These are phyloP conservation scores for Caenorhabditis angaria DNA, from an alignment of 2,888 invertebrate genomes.

Conservation along the genomic window DNA sequence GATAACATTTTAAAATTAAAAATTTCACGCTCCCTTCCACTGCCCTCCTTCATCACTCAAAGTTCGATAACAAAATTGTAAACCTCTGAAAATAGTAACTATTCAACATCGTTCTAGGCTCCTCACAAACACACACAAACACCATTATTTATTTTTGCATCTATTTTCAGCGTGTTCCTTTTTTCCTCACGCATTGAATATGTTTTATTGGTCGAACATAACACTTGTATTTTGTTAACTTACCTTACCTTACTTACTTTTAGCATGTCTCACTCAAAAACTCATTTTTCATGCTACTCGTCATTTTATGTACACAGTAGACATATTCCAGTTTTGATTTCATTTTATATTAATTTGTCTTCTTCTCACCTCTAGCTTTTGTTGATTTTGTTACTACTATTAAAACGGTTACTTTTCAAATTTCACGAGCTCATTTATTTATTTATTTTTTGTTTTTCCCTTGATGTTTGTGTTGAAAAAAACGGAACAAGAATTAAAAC, in stretches of 20 bases:
- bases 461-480: slow-evolving; percentile 8
- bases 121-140: background rate
- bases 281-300: background rate
- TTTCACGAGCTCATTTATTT: slow-evolving; percentile 11
- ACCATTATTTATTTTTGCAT: background rate
- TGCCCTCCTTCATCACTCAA: background rate
- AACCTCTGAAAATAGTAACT: background rate
- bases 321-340: slow-evolving; percentile 49
- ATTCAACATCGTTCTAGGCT: background rate
- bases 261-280: no score
- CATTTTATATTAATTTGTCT: no score
- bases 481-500: slow-evolving; percentile 1
- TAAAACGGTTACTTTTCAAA: slow-evolving; percentile 16
- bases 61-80: background rate
- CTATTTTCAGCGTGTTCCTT: slow-evolving; percentile 2
- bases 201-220: background rate
- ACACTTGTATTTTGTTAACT: background rate
- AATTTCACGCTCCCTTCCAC: background rate
- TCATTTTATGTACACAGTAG: slow-evolving; percentile 42
- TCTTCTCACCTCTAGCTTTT: slow-evolving; percentile 38
- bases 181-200: no score
- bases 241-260: background rate
- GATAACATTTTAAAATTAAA: background rate
- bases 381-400: slow-evolving; percentile 21
- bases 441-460: slow-evolving; percentile 10